phyloP scores from a whole-genome alignment of 2,797 vertebrate genomes.

The Danio albolineatus region DNA sequence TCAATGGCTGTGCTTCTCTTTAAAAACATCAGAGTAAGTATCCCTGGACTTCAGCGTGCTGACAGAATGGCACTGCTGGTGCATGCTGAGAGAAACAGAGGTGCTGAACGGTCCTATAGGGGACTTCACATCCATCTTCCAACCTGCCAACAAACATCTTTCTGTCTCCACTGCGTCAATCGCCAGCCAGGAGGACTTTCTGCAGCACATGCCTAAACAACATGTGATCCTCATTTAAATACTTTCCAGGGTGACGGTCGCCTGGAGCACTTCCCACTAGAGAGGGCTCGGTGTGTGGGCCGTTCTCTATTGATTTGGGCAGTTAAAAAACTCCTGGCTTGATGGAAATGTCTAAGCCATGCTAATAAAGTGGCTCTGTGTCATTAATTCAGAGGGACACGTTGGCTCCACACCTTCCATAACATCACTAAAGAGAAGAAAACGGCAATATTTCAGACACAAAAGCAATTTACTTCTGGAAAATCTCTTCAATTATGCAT shows the following conservation, averaged over 20 bases:
- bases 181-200: slow-evolving; percentile 51
- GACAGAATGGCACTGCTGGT: slow-evolving; percentile 9
- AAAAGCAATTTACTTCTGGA: slow-evolving; percentile 35
- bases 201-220: slow-evolving; percentile 59
- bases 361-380: slow-evolving; percentile 19
- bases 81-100: slow-evolving; percentile 25
- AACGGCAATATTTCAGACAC: slow-evolving; percentile 2
- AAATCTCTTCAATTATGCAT: slow-evolving; percentile 38
- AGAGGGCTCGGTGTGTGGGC: slow-evolving; percentile 61
- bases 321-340: slow-evolving; percentile 38
- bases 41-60: slow-evolving; percentile 19
- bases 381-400: slow-evolving; percentile 22
- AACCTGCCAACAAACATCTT: slow-evolving; percentile 60
- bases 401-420: slow-evolving; percentile 8
- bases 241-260: slow-evolving; percentile 64
- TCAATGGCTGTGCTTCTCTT: background rate
- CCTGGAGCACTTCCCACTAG: slow-evolving; percentile 54
- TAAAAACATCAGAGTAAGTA: background rate
- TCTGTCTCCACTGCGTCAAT: slow-evolving; percentile 60
- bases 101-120: slow-evolving; percentile 33
- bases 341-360: slow-evolving; percentile 42
- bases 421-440: slow-evolving; percentile 17
- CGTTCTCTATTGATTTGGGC: slow-evolving; percentile 56
- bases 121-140: slow-evolving; percentile 37
- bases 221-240: slow-evolving; percentile 71